Conservation (phyloP, 2,888 invertebrate genomes). For the Dryococelus australis region DNA sequence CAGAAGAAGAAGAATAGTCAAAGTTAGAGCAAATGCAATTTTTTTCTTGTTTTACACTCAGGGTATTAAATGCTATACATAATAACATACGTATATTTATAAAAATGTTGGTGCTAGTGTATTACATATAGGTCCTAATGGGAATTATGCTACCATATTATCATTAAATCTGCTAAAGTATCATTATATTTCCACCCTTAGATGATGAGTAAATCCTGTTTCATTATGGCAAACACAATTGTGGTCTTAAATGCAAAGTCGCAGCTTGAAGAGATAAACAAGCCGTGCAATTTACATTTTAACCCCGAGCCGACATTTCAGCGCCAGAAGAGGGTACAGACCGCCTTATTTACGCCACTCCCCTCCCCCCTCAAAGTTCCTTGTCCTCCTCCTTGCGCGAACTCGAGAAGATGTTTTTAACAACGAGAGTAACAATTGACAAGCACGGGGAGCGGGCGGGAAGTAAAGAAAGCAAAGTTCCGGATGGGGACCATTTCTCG, state of each 20-base stretch:
- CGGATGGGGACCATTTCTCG: not conserved
- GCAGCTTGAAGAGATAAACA: not conserved
- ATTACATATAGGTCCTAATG: too few relatives aligned
- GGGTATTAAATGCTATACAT: too few relatives aligned
- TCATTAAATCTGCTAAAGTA: too few relatives aligned
- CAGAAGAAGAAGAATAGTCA: too few relatives aligned
- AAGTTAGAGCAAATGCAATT: too few relatives aligned
- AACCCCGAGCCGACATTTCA: not conserved
- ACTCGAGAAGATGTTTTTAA: conserved; percentile 21
- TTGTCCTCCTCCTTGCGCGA: not conserved
- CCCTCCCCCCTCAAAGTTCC: not conserved
- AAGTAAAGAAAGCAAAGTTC: conserved; percentile 27
- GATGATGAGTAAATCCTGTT: too few relatives aligned
- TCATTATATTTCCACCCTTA: too few relatives aligned
- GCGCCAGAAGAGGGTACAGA: not conserved
- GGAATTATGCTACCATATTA: too few relatives aligned
- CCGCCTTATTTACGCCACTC: not conserved
- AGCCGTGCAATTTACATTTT: not conserved
- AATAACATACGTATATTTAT: too few relatives aligned
- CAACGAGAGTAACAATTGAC: conserved; percentile 24
- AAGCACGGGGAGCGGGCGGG: not conserved
- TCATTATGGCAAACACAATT: not conserved
- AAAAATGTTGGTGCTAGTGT: too few relatives aligned
- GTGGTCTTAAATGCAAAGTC: not conserved
- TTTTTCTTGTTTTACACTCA: too few relatives aligned